These are phyloP conservation scores for Bradypodion ventrale DNA, from an alignment of 2,797 vertebrate species.

Conservation along the genomic window DNA sequence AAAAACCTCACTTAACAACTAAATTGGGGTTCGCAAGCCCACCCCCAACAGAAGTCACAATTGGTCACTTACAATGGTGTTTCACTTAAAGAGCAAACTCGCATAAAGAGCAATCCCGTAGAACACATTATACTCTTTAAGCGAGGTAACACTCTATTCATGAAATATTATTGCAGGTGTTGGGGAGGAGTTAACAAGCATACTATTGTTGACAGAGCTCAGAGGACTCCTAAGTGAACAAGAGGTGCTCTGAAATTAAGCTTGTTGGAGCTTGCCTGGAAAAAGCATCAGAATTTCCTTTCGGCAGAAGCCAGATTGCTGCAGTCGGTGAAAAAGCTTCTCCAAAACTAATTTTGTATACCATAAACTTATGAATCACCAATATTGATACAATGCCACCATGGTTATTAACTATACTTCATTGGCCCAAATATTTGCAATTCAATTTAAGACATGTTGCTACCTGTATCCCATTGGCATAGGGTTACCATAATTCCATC, in stretches of 20 bases:
- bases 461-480: not conserved
- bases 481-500: too few species aligned
- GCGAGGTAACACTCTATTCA: too few species aligned
- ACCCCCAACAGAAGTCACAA: too few species aligned
- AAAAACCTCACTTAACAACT: too few species aligned
- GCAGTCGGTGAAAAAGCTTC: not conserved
- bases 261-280: not conserved
- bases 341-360: not conserved
- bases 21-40: too few species aligned
- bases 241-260: not conserved
- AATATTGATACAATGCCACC: not conserved
- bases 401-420: not conserved
- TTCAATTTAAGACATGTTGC: not conserved
- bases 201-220: not conserved
- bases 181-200: not conserved
- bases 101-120: too few species aligned
- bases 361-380: not conserved
- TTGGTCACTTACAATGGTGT: too few species aligned
- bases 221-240: not conserved
- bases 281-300: slow-evolving; percentile 14
- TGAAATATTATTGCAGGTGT: slow-evolving; percentile 11
- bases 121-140: too few species aligned
- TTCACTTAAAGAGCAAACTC: too few species aligned
- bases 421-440: slow-evolving; percentile 5
- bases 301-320: slow-evolving; percentile 12